Evolutionary conservation across 2,888 invertebrate species (phyloP).

Genomic region (Sicus ferrugineus): DNA sequence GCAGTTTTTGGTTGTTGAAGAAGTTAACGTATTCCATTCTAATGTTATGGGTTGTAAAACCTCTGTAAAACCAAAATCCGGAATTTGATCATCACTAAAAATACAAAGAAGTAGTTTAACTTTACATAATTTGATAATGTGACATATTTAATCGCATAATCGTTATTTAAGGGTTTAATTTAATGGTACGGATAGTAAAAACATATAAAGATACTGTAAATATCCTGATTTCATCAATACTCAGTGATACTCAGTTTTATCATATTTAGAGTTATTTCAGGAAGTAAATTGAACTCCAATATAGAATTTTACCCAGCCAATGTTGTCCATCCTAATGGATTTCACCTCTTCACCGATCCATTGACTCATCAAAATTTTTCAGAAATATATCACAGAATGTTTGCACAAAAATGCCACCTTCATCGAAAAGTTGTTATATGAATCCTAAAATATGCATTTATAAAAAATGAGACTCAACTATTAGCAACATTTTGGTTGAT

Average conservation of each 20-base stretch:
- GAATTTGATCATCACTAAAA: constrained; percentile 5
- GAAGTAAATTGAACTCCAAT: too few species aligned
- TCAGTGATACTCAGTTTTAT: too few species aligned
- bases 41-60: neutral
- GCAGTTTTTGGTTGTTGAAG: neutral
- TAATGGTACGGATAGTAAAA: too few species aligned
- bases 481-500: too few species aligned
- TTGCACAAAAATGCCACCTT: constrained; percentile 15
- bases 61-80: constrained; percentile 2
- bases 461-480: too few species aligned
- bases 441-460: neutral
- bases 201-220: too few species aligned
- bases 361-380: constrained; percentile 5
- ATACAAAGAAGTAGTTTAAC: neutral
- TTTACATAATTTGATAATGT: neutral
- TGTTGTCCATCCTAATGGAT: too few species aligned
- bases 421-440: neutral
- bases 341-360: constrained; percentile 7
- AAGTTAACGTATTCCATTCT: constrained; percentile 15
- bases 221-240: too few species aligned
- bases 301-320: too few species aligned
- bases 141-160: too few species aligned
- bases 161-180: too few species aligned
- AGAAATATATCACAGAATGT: constrained; percentile 13
- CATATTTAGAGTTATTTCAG: too few species aligned